Evolutionary conservation across 2,113 vertebrate genomes (phyloP).

Genomic region (Phalacrocorax aristotelis): DNA sequence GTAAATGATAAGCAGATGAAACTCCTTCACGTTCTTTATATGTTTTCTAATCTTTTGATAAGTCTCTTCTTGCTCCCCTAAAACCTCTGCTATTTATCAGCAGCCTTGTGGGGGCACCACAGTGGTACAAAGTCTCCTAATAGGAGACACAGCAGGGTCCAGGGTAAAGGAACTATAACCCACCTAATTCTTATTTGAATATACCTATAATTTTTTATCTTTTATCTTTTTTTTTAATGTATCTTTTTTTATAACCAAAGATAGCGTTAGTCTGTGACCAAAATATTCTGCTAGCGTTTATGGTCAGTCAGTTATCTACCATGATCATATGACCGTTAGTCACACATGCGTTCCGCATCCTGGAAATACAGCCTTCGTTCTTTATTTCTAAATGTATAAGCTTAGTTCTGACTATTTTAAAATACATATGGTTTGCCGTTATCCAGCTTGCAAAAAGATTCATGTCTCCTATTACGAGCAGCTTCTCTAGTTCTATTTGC

Average conservation of each 20-base stretch:
- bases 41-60: neutral
- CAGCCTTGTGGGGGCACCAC: neutral
- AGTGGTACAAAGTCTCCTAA: neutral
- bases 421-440: neutral
- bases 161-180: neutral
- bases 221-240: neutral
- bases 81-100: neutral
- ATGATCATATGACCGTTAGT: neutral
- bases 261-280: neutral
- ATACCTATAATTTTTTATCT: neutral
- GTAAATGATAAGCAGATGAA: neutral
- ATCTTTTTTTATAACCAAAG: neutral
- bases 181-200: neutral
- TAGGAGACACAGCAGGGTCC: neutral
- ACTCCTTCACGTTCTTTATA: neutral
- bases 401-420: neutral
- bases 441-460: neutral
- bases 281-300: neutral
- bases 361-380: neutral
- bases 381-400: neutral
- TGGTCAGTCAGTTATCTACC: neutral
- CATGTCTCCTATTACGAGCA: neutral
- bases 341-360: neutral
- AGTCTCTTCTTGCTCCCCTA: neutral
- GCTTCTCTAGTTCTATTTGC: neutral